Conservation (phyloP, 1,140 invertebrate species). For the Penaeus japonicus region DNA sequence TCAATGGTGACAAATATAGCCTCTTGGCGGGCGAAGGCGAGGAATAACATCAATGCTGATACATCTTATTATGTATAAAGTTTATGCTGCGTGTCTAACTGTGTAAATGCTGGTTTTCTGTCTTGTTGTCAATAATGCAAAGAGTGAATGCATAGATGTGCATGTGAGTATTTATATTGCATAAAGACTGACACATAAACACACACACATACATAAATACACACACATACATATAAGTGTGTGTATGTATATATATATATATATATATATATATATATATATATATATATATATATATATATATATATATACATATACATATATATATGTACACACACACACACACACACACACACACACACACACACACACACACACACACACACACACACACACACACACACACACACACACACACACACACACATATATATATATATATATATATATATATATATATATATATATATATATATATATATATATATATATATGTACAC, state of each 20-base stretch:
- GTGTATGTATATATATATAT: background rate
- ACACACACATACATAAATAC: background rate
- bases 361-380: background rate
- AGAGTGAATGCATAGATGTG: background rate
- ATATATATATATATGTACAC: background rate
- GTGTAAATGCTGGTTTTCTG: too few species aligned
- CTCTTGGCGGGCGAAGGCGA: too few species aligned
- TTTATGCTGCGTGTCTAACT: too few species aligned
- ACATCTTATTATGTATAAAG: too few species aligned
- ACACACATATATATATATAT: background rate
- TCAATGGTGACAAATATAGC: too few species aligned
- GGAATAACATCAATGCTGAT: too few species aligned
- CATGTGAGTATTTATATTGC: background rate
- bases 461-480: constrained; percentile 7
- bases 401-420: too few species aligned
- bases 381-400: background rate
- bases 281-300: background rate
- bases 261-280: background rate
- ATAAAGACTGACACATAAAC: background rate
- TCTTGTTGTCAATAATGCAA: too few species aligned
- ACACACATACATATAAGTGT: background rate
- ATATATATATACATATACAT: background rate
- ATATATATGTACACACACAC: background rate
- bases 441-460: background rate
- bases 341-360: background rate